A percentile compares a stretch with the other conserved stretches of the same genome.
These are phyloP conservation scores for Zaprionus ghesquierei DNA, from an alignment of 1,140 invertebrate genomes.

Conservation along the genomic window DNA sequence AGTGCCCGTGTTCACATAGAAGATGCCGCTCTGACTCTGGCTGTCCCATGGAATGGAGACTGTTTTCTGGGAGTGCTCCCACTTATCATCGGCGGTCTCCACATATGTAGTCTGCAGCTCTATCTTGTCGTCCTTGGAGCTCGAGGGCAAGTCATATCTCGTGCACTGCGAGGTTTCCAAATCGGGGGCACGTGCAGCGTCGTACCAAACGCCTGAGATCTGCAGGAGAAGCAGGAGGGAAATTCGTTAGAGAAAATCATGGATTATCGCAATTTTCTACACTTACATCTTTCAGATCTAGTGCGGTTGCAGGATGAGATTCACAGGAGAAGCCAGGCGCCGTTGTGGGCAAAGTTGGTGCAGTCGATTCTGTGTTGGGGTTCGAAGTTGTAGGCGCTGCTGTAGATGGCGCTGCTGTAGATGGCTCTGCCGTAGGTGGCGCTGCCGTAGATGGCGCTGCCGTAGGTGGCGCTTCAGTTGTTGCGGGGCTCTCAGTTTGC, in stretches of 20 bases:
- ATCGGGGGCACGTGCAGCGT: not conserved
- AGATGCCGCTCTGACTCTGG: constrained; percentile 11
- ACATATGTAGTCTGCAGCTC: not conserved
- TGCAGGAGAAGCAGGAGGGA: not conserved
- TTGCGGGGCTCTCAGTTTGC: not conserved
- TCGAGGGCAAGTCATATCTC: not conserved
- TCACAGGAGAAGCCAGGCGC: not conserved
- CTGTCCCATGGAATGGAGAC: constrained; percentile 1
- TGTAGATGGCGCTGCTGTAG: not conserved
- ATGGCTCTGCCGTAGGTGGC: not conserved
- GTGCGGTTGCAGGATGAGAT: not conserved
- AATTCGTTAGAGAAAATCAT: too few relatives aligned
- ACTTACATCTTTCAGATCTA: not conserved
- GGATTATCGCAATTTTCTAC: too few relatives aligned
- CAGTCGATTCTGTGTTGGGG: not conserved
- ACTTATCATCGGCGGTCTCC: not conserved
- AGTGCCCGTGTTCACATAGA: not conserved
- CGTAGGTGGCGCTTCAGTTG: not conserved
- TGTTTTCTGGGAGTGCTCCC: not conserved
- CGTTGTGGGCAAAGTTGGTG: not conserved
- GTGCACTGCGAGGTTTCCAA: not conserved
- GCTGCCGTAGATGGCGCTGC: not conserved
- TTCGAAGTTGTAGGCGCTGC: not conserved
- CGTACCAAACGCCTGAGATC: constrained; percentile 24
- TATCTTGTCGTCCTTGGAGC: not conserved